Evolutionary conservation across 2,797 vertebrate genomes (phyloP), one percentile per base, ranked within the genome.

Genomic region (Atherinosoma microstoma): DNA sequence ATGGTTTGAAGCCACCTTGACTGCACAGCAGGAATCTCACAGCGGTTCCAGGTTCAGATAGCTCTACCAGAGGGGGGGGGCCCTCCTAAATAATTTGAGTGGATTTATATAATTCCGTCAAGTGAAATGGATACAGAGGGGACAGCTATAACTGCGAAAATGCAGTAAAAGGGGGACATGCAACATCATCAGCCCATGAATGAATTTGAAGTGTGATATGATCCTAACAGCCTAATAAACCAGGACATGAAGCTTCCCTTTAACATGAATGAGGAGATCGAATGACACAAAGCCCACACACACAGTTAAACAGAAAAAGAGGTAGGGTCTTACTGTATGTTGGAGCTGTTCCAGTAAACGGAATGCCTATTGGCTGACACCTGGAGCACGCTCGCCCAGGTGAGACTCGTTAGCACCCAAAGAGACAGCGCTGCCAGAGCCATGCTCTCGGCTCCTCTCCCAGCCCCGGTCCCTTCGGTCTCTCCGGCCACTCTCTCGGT

Each of bases 261-360:
- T 6, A 29, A 56, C 6, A 29, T 16, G 2, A 56, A 56, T 16
- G 15, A 16, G 15, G 27, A 71, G 58, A 63, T 29, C 36, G 35
- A 38, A 65, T 40, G 32, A 30, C 40, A 62, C 27, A 53, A 27
- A 42, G 53, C 40, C 56, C 34, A 69, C 16, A 57, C 27, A 42
- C 40, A 67, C 5, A 73, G 30, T 24, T 16, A 38, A 62, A 42
- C 8, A 63, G 7, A 51, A 42, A 7, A 38, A 42, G 7, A 36
- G 34, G 11, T 8, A n/a, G 40, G 29, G 20, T 95, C 97, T 98
- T 96, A 98, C 97, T 96, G 96, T 93, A 96, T 96, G 93, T 97
- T 98, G 87, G 96, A 97, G 94, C 96, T 97, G 95, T 98, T 98
- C 97, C 97, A 98, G 93, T 98, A 96, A 63, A 98, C 96, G 70